Evolutionary conservation across 2,797 vertebrate species (phyloP).

Genomic region (Cynodonichthys magdalenae): DNA sequence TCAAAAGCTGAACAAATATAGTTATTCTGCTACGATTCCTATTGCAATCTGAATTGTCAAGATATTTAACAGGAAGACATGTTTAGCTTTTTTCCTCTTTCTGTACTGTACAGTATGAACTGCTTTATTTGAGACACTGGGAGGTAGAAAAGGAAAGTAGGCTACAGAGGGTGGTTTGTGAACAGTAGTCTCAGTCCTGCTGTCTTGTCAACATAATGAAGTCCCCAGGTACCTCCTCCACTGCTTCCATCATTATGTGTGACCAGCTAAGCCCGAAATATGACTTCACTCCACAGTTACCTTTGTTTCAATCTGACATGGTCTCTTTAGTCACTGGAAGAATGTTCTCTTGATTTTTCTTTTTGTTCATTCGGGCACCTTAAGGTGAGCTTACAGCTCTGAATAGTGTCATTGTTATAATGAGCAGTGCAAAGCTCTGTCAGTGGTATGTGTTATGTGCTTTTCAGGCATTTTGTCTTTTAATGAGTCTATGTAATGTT

Average conservation of each 20-base stretch:
- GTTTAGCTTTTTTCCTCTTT: background rate
- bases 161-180: conserved; percentile 29
- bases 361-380: conserved; percentile 10
- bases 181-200: conserved; percentile 46
- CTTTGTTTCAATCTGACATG: conserved; percentile 44
- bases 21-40: background rate
- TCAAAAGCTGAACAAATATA: conserved; percentile 3
- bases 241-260: conserved; percentile 69
- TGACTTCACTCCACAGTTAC: conserved; percentile 46
- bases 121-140: conserved; percentile 21
- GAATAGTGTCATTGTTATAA: conserved; percentile 1
- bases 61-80: background rate
- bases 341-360: conserved; percentile 18
- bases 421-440: background rate
- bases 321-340: conserved; percentile 36
- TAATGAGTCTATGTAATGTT: background rate
- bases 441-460: background rate
- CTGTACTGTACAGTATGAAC: conserved; percentile 2
- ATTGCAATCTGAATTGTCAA: conserved; percentile 12
- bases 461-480: background rate
- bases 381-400: conserved; percentile 13
- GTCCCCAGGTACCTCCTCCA: conserved; percentile 76
- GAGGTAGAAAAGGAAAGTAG: conserved; percentile 25
- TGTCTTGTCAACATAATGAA: conserved; percentile 76
- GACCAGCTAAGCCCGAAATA: conserved; percentile 64